phyloP scores from a whole-genome alignment of 2,888 invertebrate genomes.

The Drosophila antonietae region DNA sequence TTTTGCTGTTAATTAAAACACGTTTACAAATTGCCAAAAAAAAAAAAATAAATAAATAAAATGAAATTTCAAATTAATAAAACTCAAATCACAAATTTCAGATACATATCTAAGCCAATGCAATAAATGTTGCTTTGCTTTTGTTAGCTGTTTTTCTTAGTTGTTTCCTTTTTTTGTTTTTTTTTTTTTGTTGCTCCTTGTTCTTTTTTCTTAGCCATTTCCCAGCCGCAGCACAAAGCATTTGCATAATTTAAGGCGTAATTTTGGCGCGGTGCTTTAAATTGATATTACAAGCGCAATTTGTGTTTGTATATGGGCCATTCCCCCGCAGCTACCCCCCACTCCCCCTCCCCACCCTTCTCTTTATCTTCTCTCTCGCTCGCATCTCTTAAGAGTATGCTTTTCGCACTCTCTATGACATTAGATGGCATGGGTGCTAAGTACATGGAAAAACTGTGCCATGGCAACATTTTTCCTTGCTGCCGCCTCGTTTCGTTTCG shows the following conservation, averaged over 20 bases:
- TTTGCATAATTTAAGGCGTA: conserved; percentile 77
- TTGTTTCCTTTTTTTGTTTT: conserved; percentile 2
- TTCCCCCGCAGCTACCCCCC: not conserved
- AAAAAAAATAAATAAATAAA: not conserved
- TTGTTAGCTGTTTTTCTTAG: conserved; percentile 12
- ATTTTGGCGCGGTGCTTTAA: conserved; percentile 70
- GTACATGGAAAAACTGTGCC: conserved; percentile 72
- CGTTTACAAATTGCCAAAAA: not conserved
- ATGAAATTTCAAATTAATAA: not conserved
- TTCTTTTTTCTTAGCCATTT: conserved; percentile 25
- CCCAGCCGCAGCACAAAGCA: conserved; percentile 43
- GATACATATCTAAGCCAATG: conserved; percentile 41
- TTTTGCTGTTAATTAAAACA: conserved; percentile 45
- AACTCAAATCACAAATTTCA: conserved; percentile 6
- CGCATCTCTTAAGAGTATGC: too few species aligned
- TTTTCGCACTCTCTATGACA: conserved; percentile 7
- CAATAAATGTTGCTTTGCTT: not conserved
- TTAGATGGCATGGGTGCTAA: conserved; percentile 34
- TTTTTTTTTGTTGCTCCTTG: not conserved
- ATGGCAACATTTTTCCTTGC: conserved; percentile 59
- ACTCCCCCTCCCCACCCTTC: not conserved
- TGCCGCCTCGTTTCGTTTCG: conserved; percentile 19
- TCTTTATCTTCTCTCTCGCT: not conserved
- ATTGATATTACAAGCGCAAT: conserved; percentile 72
- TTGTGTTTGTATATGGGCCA: conserved; percentile 50